Conservation (phyloP, 1,140 invertebrate genomes). For the Trialeurodes vaporariorum region DNA sequence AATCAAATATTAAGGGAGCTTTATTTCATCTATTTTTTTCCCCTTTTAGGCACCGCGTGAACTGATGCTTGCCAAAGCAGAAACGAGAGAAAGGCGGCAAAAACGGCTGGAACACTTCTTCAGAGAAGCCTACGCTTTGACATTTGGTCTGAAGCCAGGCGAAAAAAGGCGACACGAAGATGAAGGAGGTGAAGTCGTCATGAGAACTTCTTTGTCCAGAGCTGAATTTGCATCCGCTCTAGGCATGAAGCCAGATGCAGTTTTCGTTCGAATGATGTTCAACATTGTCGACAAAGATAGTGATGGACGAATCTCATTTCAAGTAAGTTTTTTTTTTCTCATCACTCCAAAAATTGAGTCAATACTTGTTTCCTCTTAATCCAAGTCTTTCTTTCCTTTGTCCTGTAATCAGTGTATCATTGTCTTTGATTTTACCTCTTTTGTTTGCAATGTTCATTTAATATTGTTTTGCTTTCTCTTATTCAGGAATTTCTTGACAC, state of each 20-base stretch:
- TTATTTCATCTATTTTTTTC: constrained; percentile 22
- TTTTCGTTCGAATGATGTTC: constrained; percentile 99
- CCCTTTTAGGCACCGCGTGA: constrained; percentile 50
- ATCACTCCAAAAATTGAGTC: no score
- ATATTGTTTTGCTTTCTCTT: constrained; percentile 4
- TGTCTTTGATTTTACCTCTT: no score
- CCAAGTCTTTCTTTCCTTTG: no score
- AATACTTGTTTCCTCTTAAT: no score
- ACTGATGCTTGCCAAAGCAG: constrained; percentile 81
- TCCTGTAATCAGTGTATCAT: no score
- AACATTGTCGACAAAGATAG: constrained; percentile 95
- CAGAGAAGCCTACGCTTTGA: constrained; percentile 91
- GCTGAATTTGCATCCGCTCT: constrained; percentile 94
- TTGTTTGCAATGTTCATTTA: no score
- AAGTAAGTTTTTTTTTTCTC: no score
- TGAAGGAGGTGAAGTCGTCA: constrained; percentile 50
- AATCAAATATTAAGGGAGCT: constrained; percentile 9
- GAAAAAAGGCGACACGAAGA: constrained; percentile 37
- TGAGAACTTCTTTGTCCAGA: constrained; percentile 86
- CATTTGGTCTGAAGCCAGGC: constrained; percentile 65
- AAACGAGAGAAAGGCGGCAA: constrained; percentile 89
- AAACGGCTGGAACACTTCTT: constrained; percentile 96
- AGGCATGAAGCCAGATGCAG: constrained; percentile 89
- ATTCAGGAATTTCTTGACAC: constrained; percentile 87
- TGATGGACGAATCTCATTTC: constrained; percentile 91